Evolutionary conservation across 2,113 vertebrate species (phyloP).

Genomic region (Hipposideros armiger): DNA sequence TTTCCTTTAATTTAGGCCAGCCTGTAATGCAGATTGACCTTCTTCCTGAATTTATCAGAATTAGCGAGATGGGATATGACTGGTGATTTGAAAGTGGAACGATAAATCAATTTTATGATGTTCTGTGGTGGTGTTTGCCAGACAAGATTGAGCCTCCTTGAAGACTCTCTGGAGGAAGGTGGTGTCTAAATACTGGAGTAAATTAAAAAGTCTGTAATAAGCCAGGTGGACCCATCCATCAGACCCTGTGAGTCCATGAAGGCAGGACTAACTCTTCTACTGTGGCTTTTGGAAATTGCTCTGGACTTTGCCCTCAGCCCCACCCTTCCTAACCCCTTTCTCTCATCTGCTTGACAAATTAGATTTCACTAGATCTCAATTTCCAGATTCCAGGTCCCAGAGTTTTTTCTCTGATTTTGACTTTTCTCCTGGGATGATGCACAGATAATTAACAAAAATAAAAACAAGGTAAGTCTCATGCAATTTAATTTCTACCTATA

Average conservation of each 20-base stretch:
- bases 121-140: background rate
- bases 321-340: background rate
- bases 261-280: background rate
- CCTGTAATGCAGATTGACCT: background rate
- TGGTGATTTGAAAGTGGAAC: background rate
- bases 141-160: background rate
- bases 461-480: background rate
- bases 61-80: background rate
- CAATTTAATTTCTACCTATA: background rate
- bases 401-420: background rate
- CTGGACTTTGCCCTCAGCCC: background rate
- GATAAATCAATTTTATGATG: background rate
- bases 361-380: background rate
- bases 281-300: background rate
- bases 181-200: background rate
- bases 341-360: background rate
- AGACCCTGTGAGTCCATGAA: background rate
- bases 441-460: background rate
- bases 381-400: background rate
- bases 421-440: background rate
- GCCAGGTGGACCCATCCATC: background rate
- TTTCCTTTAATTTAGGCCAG: background rate
- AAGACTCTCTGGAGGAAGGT: background rate
- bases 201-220: background rate
- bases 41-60: background rate